phyloP scores from a whole-genome alignment of 2,888 invertebrate genomes.

The Miltochrista miniata region DNA sequence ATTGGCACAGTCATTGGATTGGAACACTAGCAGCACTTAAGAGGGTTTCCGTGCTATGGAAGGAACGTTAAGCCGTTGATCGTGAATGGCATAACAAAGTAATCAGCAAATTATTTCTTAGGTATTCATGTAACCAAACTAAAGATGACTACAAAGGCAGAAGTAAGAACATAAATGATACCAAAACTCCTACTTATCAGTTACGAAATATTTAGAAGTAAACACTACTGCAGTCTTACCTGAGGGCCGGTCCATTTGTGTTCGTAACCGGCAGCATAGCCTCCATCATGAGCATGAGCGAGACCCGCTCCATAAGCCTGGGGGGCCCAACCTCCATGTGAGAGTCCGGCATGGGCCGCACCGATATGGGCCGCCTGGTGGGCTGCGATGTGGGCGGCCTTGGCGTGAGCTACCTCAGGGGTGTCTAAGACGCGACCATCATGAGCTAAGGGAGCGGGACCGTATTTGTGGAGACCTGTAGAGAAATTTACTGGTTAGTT shows the following conservation, averaged over 20 bases:
- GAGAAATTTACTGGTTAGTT: background rate
- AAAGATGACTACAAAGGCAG: too few species aligned
- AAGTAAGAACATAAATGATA: too few species aligned
- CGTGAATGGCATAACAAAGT: too few species aligned
- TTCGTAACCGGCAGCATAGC: conserved; percentile 69
- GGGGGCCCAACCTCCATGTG: conserved; percentile 47
- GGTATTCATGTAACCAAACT: too few species aligned
- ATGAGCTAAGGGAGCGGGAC: conserved; percentile 78
- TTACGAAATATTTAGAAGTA: too few species aligned
- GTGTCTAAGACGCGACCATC: conserved; percentile 80
- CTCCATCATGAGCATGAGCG: conserved; percentile 25
- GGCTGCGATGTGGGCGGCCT: conserved; percentile 80
- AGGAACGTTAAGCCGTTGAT: too few species aligned
- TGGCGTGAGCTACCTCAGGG: conserved; percentile 83
- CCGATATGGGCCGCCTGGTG: conserved; percentile 67
- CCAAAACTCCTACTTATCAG: too few species aligned
- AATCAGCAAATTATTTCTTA: too few species aligned
- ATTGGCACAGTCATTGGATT: too few species aligned
- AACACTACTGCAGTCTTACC: conserved; percentile 29
- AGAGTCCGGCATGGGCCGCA: conserved; percentile 50
- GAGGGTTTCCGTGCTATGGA: too few species aligned
- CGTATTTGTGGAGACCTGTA: conserved; percentile 77
- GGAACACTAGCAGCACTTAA: too few species aligned
- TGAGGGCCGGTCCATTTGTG: conserved; percentile 76
- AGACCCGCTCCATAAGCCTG: conserved; percentile 48